These are phyloP conservation scores for Battus philenor DNA, from an alignment of 1,140 invertebrate genomes.

Conservation along the genomic window DNA sequence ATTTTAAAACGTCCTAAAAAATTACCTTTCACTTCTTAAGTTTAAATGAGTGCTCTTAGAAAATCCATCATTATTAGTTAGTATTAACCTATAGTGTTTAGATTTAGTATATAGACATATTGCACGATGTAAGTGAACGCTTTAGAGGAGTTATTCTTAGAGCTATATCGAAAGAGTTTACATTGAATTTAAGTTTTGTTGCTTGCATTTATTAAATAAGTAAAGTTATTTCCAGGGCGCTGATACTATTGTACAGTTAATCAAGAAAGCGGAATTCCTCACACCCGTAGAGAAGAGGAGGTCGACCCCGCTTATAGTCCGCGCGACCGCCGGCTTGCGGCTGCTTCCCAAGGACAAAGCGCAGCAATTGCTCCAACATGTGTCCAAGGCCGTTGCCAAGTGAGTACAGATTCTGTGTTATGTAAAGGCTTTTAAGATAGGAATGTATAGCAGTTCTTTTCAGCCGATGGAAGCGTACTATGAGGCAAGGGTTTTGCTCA, in stretches of 20 bases:
- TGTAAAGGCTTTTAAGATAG: too few species aligned
- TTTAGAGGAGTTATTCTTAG: too few species aligned
- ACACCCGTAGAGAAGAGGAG: slow-evolving; percentile 85
- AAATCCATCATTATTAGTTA: not conserved
- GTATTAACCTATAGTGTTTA: not conserved
- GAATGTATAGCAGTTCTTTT: too few species aligned
- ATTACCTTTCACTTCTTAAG: too few species aligned
- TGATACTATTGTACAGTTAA: slow-evolving; percentile 81
- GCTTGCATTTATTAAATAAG: not conserved
- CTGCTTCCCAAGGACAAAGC: slow-evolving; percentile 87
- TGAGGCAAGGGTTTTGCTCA: too few species aligned
- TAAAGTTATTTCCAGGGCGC: slow-evolving; percentile 77
- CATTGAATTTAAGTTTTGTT: slow-evolving; percentile 2
- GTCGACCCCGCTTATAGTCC: slow-evolving; percentile 86
- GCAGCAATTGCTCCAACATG: slow-evolving; percentile 83
- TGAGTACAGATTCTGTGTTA: too few species aligned
- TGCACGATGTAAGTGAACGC: too few species aligned
- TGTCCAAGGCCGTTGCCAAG: slow-evolving; percentile 80
- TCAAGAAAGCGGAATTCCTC: slow-evolving; percentile 85
- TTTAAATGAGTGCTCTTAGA: too few species aligned
- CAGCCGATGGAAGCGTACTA: too few species aligned
- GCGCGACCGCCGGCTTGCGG: slow-evolving; percentile 94
- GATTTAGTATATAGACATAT: not conserved
- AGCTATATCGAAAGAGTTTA: too few species aligned
- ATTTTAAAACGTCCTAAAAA: too few species aligned